These are phyloP conservation scores for Drosophila antonietae DNA, from an alignment of 2,888 invertebrate species.

Conservation along the genomic window DNA sequence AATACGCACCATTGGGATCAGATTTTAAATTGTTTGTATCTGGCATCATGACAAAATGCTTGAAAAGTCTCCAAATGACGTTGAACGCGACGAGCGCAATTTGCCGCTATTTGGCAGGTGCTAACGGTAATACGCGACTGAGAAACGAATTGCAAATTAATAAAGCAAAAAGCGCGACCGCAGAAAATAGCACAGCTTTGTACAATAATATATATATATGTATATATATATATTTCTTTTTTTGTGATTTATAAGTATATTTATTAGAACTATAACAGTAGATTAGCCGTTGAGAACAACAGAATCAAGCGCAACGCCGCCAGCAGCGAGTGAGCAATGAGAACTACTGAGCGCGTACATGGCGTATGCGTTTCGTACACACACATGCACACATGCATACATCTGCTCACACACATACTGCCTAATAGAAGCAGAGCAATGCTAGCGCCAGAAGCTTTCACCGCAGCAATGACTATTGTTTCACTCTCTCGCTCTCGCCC, in stretches of 20 bases:
- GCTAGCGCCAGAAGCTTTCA: slow-evolving; percentile 54
- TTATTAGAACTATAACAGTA: slow-evolving; percentile 50
- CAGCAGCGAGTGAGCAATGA: slow-evolving; percentile 67
- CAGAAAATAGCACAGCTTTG: slow-evolving; percentile 44
- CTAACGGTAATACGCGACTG: slow-evolving; percentile 67
- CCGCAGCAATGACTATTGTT: slow-evolving; percentile 4
- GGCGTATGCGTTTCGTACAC: slow-evolving; percentile 61
- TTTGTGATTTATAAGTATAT: slow-evolving; percentile 36
- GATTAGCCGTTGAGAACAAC: slow-evolving; percentile 48
- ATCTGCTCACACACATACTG: slow-evolving; percentile 13
- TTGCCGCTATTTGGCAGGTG: slow-evolving; percentile 43
- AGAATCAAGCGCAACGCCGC: slow-evolving; percentile 42
- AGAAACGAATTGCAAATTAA: slow-evolving; percentile 30
- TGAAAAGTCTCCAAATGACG: slow-evolving; percentile 14
- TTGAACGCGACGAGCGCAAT: slow-evolving; percentile 33
- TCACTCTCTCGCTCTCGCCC: slow-evolving; percentile 8
- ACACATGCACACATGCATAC: slow-evolving; percentile 20
- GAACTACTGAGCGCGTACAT: slow-evolving; percentile 71
- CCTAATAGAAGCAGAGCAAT: slow-evolving; percentile 5
- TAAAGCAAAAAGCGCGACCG: slow-evolving; percentile 28
- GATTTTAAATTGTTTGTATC: slow-evolving; percentile 65
- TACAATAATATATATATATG: slow-evolving; percentile 18
- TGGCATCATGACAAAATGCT: slow-evolving; percentile 49
- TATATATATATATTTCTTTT: background rate
- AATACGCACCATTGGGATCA: slow-evolving; percentile 68